Conservation (phyloP, 2,888 invertebrate genomes). For the Apodemia mormo region DNA sequence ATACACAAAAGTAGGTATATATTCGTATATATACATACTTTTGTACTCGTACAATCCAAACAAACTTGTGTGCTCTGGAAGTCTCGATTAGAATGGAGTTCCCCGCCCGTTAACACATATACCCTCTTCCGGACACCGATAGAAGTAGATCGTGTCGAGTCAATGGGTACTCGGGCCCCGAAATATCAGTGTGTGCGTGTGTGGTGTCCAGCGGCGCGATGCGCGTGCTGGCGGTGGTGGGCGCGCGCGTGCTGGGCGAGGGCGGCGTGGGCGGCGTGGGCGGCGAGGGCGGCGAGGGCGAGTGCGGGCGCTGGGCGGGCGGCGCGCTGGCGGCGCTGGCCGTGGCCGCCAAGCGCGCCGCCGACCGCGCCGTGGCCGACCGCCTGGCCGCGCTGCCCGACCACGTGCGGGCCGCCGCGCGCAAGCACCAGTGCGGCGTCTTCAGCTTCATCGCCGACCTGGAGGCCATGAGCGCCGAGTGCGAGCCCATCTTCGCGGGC, state of each 20-base stretch:
- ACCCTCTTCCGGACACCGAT: no score
- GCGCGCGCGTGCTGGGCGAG: slow-evolving; percentile 96
- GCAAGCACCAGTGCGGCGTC: slow-evolving; percentile 88
- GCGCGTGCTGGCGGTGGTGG: slow-evolving; percentile 94
- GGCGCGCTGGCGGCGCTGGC: slow-evolving; percentile 61
- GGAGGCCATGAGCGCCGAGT: slow-evolving; percentile 92
- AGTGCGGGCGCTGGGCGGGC: slow-evolving; percentile 64
- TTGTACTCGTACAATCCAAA: no score
- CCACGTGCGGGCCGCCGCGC: slow-evolving; percentile 65
- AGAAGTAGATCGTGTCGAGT: no score
- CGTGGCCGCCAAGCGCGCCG: slow-evolving; percentile 79
- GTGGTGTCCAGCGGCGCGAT: slow-evolving; percentile 89
- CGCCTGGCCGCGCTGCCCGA: slow-evolving; percentile 92
- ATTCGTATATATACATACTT: no score
- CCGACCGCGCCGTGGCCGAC: slow-evolving; percentile 94
- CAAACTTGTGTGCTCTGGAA: no score
- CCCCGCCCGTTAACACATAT: no score
- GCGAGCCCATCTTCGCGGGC: slow-evolving; percentile 94
- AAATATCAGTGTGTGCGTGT: no score
- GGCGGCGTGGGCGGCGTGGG: no score
- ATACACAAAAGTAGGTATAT: no score
- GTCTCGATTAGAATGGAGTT: no score
- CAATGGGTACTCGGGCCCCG: no score
- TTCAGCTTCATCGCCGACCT: slow-evolving; percentile 94
- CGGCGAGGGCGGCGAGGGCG: slow-evolving; percentile 90